Evolutionary conservation across 2,797 vertebrate genomes (phyloP).

Genomic region (Melanotaenia pygmaea): DNA sequence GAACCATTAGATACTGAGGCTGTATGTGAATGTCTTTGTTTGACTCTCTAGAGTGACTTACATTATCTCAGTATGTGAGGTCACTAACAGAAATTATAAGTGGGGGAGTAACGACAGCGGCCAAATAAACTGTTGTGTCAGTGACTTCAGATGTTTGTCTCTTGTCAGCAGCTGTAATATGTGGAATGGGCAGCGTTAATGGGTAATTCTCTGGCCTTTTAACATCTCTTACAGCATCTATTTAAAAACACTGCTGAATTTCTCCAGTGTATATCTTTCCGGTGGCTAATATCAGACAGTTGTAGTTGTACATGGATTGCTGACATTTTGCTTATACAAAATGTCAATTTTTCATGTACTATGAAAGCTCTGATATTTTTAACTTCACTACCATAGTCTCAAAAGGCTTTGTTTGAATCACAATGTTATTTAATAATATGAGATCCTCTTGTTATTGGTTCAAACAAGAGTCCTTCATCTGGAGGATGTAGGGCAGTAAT

Average conservation of each 20-base stretch:
- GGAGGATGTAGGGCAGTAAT: neutral
- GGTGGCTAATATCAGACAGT: constrained; percentile 18
- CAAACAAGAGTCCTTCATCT: constrained; percentile 3
- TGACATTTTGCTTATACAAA: constrained; percentile 47
- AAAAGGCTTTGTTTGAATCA: neutral
- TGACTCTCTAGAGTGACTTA: neutral
- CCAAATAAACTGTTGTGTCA: neutral
- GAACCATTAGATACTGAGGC: neutral
- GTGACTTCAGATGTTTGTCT: constrained; percentile 24
- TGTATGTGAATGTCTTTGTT: neutral
- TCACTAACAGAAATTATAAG: neutral
- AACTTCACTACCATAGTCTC: constrained; percentile 9
- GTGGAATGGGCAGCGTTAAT: constrained; percentile 26
- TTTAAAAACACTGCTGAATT: constrained; percentile 41
- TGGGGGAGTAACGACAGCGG: constrained; percentile 4
- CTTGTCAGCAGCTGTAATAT: constrained; percentile 19
- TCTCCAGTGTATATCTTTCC: constrained; percentile 16
- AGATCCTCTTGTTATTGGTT: neutral
- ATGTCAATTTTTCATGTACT: constrained; percentile 31
- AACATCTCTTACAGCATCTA: constrained; percentile 31
- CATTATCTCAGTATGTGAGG: neutral
- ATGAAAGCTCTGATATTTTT: constrained; percentile 5
- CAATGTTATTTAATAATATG: constrained; percentile 3
- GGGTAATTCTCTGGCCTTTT: constrained; percentile 36
- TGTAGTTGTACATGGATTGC: constrained; percentile 29